These are phyloP conservation scores for Apomyelois bistriatella DNA, from an alignment of 2,888 invertebrate species.

Conservation along the genomic window DNA sequence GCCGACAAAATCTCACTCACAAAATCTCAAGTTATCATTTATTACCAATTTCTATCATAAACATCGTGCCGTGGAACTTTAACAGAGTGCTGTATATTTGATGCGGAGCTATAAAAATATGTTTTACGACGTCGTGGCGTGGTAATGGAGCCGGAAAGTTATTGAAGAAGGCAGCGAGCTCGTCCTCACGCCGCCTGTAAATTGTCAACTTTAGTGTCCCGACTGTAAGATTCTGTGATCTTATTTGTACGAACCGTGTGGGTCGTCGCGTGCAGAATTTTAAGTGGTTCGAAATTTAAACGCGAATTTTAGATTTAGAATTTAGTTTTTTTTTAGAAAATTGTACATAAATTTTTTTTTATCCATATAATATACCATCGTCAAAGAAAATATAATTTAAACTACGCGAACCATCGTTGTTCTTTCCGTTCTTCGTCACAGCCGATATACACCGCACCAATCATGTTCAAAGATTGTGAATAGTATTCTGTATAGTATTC, in stretches of 20 bases:
- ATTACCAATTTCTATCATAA: constrained; percentile 20
- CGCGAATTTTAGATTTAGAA: neutral
- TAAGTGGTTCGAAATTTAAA: constrained; percentile 10
- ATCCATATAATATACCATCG: too few species aligned
- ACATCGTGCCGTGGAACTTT: constrained; percentile 18
- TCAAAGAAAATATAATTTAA: too few species aligned
- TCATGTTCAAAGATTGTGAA: too few species aligned
- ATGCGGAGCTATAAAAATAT: constrained; percentile 25
- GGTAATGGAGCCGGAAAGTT: constrained; percentile 7
- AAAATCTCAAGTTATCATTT: constrained; percentile 11
- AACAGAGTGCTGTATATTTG: constrained; percentile 22
- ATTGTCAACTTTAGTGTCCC: constrained; percentile 13
- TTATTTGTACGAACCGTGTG: neutral
- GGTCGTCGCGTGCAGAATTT: constrained; percentile 2
- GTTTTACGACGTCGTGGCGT: constrained; percentile 19
- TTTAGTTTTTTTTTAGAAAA: neutral
- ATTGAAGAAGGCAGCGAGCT: constrained; percentile 8
- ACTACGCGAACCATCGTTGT: too few species aligned
- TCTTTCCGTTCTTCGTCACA: too few species aligned
- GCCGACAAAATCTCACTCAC: neutral
- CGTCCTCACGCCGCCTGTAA: constrained; percentile 6
- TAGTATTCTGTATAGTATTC: too few species aligned
- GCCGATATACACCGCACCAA: too few species aligned
- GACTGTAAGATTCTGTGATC: constrained; percentile 15
- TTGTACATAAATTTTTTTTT: neutral